phyloP scores from a whole-genome alignment of 2,888 invertebrate genomes.

The Epirrhoe tristata region DNA sequence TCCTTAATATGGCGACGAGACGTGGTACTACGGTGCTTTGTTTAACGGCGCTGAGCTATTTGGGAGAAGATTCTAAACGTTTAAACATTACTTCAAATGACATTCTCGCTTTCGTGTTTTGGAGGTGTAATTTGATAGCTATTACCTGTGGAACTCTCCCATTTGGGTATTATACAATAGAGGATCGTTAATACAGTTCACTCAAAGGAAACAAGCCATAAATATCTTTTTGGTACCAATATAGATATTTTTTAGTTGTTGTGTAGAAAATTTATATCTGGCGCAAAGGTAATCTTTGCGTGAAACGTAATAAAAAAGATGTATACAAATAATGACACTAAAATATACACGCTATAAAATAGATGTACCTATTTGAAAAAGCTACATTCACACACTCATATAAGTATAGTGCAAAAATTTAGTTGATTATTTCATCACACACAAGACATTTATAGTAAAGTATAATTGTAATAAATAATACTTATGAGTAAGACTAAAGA shows the following conservation, averaged over 20 bases:
- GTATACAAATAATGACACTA: too few relatives aligned
- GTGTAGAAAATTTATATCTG: background rate
- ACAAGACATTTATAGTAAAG: too few relatives aligned
- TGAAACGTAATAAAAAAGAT: too few relatives aligned
- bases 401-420: too few relatives aligned
- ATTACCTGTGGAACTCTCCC: conserved; percentile 20
- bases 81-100: conserved; percentile 64
- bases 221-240: background rate
- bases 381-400: too few relatives aligned
- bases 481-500: too few relatives aligned
- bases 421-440: too few relatives aligned
- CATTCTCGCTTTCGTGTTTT: conserved; percentile 43
- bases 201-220: background rate
- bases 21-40: conserved; percentile 63
- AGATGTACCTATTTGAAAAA: too few relatives aligned
- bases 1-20: conserved; percentile 45
- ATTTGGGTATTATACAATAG: conserved; percentile 9
- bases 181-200: background rate
- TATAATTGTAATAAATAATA: too few relatives aligned
- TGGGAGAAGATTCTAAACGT: conserved; percentile 72
- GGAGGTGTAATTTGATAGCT: conserved; percentile 21
- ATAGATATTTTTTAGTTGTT: background rate
- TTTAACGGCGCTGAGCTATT: conserved; percentile 69
- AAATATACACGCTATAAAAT: too few relatives aligned
- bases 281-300: background rate